phyloP scores from a whole-genome alignment of 2,113 vertebrate species.

The Dasyornis broadbenti region DNA sequence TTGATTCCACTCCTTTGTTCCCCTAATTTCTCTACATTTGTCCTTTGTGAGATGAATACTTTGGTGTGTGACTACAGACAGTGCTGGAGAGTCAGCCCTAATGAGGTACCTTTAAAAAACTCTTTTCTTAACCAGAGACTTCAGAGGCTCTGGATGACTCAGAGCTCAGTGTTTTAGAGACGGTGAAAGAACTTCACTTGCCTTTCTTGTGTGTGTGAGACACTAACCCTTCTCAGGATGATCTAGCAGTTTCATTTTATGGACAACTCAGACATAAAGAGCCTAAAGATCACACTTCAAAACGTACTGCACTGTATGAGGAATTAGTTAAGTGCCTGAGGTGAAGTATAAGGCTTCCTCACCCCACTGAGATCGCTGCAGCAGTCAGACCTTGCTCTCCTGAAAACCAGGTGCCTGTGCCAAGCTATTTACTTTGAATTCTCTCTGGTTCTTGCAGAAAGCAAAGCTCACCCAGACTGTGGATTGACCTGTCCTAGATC shows the following conservation, averaged over 20 bases:
- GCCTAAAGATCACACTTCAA: background rate
- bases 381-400: background rate
- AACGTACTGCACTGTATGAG: background rate
- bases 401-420: background rate
- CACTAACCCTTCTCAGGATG: background rate
- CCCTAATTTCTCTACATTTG: slow-evolving; percentile 2
- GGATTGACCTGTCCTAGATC: background rate
- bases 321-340: background rate
- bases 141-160: background rate
- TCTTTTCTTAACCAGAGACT: background rate
- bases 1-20: background rate
- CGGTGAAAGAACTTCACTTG: background rate
- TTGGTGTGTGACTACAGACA: background rate
- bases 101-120: background rate
- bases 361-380: background rate
- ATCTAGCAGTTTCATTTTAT: background rate
- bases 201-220: background rate
- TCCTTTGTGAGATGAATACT: background rate
- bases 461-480: background rate
- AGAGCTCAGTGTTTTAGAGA: background rate
- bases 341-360: background rate
- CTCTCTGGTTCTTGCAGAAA: background rate
- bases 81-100: background rate
- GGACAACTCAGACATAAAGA: background rate
- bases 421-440: background rate